phyloP scores from a whole-genome alignment of 2,888 invertebrate species.

The Ornithoptera priamus region DNA sequence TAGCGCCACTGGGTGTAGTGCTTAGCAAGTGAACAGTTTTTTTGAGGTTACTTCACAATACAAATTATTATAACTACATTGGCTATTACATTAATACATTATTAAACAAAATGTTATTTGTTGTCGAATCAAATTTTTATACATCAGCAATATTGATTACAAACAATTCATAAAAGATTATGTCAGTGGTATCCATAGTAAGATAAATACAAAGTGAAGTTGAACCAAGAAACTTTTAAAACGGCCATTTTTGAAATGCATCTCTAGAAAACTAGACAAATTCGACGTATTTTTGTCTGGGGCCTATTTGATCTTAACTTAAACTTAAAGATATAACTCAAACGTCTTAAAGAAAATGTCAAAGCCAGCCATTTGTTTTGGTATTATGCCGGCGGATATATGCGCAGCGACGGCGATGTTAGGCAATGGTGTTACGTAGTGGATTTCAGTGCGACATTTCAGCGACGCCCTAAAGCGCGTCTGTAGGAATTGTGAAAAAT shows the following conservation, averaged over 20 bases:
- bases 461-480: conserved; percentile 43
- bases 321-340: conserved; percentile 61
- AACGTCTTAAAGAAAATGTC: conserved; percentile 64
- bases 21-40: no score
- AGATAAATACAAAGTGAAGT: conserved; percentile 47
- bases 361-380: conserved; percentile 70
- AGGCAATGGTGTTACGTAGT: conserved; percentile 42
- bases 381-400: conserved; percentile 68
- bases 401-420: conserved; percentile 43
- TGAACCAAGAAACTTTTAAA: conserved; percentile 45
- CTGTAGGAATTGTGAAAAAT: conserved; percentile 51
- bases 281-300: conserved; percentile 51
- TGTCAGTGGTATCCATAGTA: conserved; percentile 29
- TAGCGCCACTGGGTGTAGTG: no score
- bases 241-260: conserved; percentile 43
- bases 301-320: conserved; percentile 32
- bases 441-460: conserved; percentile 54
- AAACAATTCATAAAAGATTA: no score
- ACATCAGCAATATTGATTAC: no score
- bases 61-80: no score
- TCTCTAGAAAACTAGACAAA: conserved; percentile 43
- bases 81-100: no score
- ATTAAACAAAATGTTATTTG: no score
- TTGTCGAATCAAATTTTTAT: no score
- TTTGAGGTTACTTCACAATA: no score